phyloP scores from a whole-genome alignment of 2,888 invertebrate genomes.

The Acronicta alni region DNA sequence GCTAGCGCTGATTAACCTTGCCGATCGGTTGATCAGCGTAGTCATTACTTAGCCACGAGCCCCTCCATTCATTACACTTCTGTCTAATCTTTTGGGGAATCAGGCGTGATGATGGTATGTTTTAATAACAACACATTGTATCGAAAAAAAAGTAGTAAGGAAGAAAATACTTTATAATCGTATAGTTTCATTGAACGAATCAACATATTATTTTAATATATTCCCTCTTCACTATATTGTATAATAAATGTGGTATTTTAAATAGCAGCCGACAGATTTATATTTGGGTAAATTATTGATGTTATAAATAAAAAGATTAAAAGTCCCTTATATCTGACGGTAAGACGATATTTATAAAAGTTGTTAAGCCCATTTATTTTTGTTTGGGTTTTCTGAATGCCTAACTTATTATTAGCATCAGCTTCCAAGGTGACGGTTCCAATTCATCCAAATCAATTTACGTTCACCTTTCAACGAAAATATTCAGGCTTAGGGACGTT shows the following conservation, averaged over 20 bases:
- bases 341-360: conserved; percentile 36
- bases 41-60: no score
- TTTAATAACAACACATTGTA: no score
- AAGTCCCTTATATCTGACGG: conserved; percentile 34
- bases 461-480: conserved; percentile 68
- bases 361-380: conserved; percentile 29
- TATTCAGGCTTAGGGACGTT: conserved; percentile 55
- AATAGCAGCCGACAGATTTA: conserved; percentile 36
- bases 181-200: conserved; percentile 10
- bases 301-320: conserved; percentile 46
- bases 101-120: no score
- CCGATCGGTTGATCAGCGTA: no score
- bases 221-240: conserved; percentile 31
- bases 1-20: no score
- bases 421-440: conserved; percentile 60
- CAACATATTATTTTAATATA: conserved; percentile 25
- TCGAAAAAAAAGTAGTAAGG: no score
- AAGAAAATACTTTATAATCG: no score
- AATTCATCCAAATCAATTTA: conserved; percentile 74
- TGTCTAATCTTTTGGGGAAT: no score
- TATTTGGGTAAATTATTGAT: conserved; percentile 37
- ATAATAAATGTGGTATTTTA: conserved; percentile 18
- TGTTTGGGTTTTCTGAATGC: conserved; percentile 32
- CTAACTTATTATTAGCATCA: conserved; percentile 60
- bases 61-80: no score